Evolutionary conservation across 2,113 vertebrate species (phyloP), one percentile per base, ranked within the genome.

Genomic region (Rhynchomys soricoides): DNA sequence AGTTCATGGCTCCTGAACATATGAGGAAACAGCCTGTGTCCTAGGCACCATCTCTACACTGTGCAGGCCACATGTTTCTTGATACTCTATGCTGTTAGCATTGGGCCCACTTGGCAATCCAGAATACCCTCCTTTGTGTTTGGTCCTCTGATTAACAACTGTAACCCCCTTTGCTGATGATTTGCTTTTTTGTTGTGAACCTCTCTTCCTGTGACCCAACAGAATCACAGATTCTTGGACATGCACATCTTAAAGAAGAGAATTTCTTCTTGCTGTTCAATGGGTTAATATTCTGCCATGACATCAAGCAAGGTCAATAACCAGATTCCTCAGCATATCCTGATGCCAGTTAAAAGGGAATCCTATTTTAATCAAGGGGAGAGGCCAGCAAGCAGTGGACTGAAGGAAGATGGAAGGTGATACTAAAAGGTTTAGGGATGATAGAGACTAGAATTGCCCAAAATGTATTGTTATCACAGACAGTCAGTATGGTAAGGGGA

Each of bases 21-120:
- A 13, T 66, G 85, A n/a, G 37, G 48, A 77, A n/a, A 24, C 7
- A 43, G 68, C 16, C 29, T 74, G 0, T 66, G 11, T 43, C 43
- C 17, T 24, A n/a, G 13, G 26, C 12, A 2, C 1, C 57, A 66
- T 31, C 75, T 29, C 31, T 17, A 17, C 7, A 17, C 17, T 19
- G 34, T 16, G 45, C 26, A 26, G 29, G 15, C 45, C 4, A 12
- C 78, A 0, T 37, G 0, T 37, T 74, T 59, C 82, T 73, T 5
- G 17, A 24, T 16, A 29, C 8, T 0, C 1, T 19, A 1, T 26
- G 19, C 19, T 70, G 22, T 13, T n/a, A 31, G 31, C 31, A 0
- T 0, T 29, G n/a, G 31, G 45, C 12, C 26, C 5, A 9, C 12
- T 29, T 55, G 15, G 17, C 37, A 37, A 62, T 64, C 52, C 19